Conservation (phyloP, 2,888 invertebrate species). For the Electrophaes corylata region DNA sequence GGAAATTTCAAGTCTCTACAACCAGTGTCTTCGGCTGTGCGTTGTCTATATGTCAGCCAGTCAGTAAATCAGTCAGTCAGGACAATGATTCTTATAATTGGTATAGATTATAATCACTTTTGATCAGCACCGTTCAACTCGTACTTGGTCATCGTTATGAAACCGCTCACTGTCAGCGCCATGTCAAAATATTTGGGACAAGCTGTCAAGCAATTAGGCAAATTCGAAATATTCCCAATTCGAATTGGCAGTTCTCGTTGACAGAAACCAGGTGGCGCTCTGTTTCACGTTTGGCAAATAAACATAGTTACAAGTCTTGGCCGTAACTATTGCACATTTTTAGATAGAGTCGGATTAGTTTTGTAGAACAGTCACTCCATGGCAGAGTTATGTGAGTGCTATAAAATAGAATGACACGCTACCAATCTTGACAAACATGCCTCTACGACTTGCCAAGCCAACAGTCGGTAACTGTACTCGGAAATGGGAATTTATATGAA, state of each 20-base stretch:
- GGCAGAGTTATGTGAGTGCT: neutral
- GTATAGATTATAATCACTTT: neutral
- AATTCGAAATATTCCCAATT: conserved; percentile 48
- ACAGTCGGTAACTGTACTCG: conserved; percentile 47
- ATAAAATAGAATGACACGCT: neutral
- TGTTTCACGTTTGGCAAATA: conserved; percentile 37
- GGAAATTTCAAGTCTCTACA: too few relatives aligned
- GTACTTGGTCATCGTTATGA: conserved; percentile 22
- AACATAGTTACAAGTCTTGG: conserved; percentile 9
- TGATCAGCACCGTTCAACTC: neutral
- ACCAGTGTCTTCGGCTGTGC: too few relatives aligned
- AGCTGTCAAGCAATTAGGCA: conserved; percentile 72
- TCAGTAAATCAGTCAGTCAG: too few relatives aligned
- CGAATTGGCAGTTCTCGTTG: conserved; percentile 75
- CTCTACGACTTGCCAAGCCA: conserved; percentile 23
- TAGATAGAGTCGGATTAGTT: neutral
- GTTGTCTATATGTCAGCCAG: too few relatives aligned
- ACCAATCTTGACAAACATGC: neutral
- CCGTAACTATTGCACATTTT: conserved; percentile 5
- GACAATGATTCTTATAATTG: too few relatives aligned
- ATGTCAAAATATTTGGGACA: conserved; percentile 59
- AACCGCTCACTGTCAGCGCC: conserved; percentile 12
- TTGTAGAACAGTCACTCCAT: neutral
- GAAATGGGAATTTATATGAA: conserved; percentile 63
- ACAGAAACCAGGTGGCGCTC: conserved; percentile 72